These are phyloP conservation scores for Belgica antarctica DNA, from an alignment of 2,888 invertebrate species.

Conservation along the genomic window DNA sequence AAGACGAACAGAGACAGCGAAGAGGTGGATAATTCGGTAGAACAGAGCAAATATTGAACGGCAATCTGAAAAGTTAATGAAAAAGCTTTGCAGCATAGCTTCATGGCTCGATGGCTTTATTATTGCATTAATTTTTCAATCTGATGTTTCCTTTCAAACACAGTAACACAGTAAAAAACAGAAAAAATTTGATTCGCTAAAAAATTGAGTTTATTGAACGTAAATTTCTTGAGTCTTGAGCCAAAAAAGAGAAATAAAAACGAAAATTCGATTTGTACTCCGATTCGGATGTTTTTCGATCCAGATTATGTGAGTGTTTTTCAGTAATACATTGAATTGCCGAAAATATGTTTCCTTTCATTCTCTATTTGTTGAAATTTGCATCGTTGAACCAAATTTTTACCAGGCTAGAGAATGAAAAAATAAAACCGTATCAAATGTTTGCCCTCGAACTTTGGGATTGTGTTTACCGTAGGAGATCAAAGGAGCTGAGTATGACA, in stretches of 20 bases:
- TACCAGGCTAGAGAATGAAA: constrained; percentile 7
- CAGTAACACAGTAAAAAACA: too few relatives aligned
- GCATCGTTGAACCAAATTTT: not conserved
- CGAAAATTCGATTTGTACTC: not conserved
- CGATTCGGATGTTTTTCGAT: too few relatives aligned
- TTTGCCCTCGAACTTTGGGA: not conserved
- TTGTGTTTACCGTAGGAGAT: constrained; percentile 34
- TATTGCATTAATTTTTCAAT: not conserved
- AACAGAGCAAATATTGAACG: too few relatives aligned
- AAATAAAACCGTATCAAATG: not conserved
- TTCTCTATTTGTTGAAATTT: constrained; percentile 6
- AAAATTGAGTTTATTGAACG: not conserved
- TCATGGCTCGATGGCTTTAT: too few relatives aligned
- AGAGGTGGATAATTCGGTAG: too few relatives aligned
- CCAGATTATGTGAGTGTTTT: too few relatives aligned
- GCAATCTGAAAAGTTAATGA: not conserved
- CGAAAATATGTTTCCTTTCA: constrained; percentile 5
- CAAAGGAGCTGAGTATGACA: constrained; percentile 56
- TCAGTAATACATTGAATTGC: not conserved
- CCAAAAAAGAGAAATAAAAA: too few relatives aligned
- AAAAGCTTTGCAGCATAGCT: too few relatives aligned
- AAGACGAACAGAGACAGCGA: not conserved
- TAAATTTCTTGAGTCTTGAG: not conserved
- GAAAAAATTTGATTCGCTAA: too few relatives aligned
- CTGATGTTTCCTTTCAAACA: too few relatives aligned